Base-by-base conservation (phyloP, 2,113 vertebrate genomes). In the Syngnathus floridae region DNA sequence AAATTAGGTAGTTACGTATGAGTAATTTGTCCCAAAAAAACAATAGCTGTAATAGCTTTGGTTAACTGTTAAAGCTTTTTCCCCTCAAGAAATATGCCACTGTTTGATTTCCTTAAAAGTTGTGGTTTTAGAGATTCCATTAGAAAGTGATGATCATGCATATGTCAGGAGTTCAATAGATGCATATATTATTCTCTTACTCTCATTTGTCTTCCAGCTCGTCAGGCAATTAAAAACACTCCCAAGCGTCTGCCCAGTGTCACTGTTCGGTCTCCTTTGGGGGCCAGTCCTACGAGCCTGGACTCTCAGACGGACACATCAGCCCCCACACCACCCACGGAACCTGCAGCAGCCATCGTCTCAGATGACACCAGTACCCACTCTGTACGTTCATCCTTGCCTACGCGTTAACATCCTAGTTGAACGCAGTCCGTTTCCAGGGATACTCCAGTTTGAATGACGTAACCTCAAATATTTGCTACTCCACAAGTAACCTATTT, bases 221-320 rank as follows among this genome's bases (percentile, higher is more conserved):
- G 95, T 41, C 97, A 95, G 88, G 94, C 93, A 55, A 86, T 93
- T 72, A 99, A 97, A 87, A 99, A 96, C 86, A 93, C 95, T 0
- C 94, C 95, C 0, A 94, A 97, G 70, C 93, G 95, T 46, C 80
- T 94, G 31, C 91, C 94, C 0, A 94, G 93, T 62, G 90, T 97
- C 62, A 93, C 95, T 56, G 93, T 95, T 21, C 95, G 96, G 16
- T 95, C 95, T 56, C 94, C 95, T 16, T 86, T 95, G 75, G 94
- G 93, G 64, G 90, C 93, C 63, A 90, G 92, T 66, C 95, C 95
- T n/a, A 91, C 96, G 1, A 85, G 90, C 64, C 77, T 91, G 86
- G 96, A 99, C 19, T 75, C 92, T 62, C 87, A 94, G 72, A 84
- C 89, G 5, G 95, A 98, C 66, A 85, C 94, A 56, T 77, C 76